Conservation (phyloP, 2,113 vertebrate genomes). For the Psittacara wagleri region DNA sequence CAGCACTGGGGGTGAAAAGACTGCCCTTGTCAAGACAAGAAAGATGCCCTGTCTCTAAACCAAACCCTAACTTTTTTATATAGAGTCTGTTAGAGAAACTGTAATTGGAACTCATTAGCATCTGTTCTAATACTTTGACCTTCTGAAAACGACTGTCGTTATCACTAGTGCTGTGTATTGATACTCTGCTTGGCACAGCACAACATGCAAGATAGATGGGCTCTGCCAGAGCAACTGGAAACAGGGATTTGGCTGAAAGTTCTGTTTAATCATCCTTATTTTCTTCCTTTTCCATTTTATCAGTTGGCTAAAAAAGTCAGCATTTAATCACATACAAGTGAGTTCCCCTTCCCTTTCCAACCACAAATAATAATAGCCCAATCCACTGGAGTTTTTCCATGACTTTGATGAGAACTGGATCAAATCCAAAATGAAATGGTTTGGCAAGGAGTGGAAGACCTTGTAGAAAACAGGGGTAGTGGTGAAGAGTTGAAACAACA, state of each 20-base stretch:
- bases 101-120: background rate
- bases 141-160: slow-evolving; percentile 12
- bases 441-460: background rate
- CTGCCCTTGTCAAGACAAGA: background rate
- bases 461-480: background rate
- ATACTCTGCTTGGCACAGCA: background rate
- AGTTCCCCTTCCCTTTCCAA: background rate
- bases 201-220: background rate
- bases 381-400: slow-evolving; percentile 23
- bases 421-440: background rate
- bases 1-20: background rate
- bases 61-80: background rate
- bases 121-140: background rate
- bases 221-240: background rate
- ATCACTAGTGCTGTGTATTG: background rate
- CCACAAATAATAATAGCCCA: slow-evolving; percentile 9
- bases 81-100: background rate
- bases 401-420: slow-evolving; percentile 34
- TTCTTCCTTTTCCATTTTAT: slow-evolving; percentile 21
- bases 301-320: slow-evolving; percentile 8
- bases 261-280: background rate
- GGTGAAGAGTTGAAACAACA: background rate
- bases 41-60: fast-evolving
- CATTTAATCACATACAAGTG: background rate
- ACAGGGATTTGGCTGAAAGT: background rate